Evolutionary conservation across 2,113 vertebrate species (phyloP).

Genomic region (Callospermophilus lateralis): DNA sequence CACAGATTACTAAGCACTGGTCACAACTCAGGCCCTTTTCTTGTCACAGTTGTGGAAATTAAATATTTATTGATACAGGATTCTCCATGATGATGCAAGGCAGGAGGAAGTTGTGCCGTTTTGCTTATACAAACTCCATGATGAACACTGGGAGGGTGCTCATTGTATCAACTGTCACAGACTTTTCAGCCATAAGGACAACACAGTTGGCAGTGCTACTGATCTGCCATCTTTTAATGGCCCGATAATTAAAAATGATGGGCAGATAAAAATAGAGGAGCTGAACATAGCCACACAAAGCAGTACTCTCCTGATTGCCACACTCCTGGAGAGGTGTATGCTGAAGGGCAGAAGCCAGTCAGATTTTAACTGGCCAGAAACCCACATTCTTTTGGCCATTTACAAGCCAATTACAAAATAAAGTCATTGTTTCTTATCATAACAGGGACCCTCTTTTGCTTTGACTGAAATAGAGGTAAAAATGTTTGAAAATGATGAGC

Average conservation of each 20-base stretch:
- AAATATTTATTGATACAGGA: constrained; percentile 22
- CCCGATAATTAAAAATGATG: constrained; percentile 86
- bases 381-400: constrained; percentile 47
- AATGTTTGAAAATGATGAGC: constrained; percentile 66
- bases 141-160: constrained; percentile 1
- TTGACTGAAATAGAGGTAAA: constrained; percentile 71
- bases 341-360: constrained; percentile 68
- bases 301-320: constrained; percentile 51
- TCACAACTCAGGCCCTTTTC: background rate
- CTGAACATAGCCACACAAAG: constrained; percentile 54
- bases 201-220: constrained; percentile 76
- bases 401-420: constrained; percentile 54
- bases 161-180: constrained; percentile 42
- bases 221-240: constrained; percentile 84
- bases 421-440: constrained; percentile 77
- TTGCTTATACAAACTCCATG: constrained; percentile 47
- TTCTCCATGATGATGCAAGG: background rate
- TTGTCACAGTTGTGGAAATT: background rate
- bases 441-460: constrained; percentile 58
- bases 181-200: constrained; percentile 63
- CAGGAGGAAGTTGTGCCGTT: background rate
- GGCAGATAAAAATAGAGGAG: constrained; percentile 77
- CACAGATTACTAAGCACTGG: background rate
- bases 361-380: constrained; percentile 76
- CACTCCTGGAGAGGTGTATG: background rate